Percentiles rank a stretch among this genome's conserved stretches.
These are phyloP conservation scores for Syngnathus scovelli DNA, from an alignment of 2,113 vertebrate genomes.

Conservation along the genomic window DNA sequence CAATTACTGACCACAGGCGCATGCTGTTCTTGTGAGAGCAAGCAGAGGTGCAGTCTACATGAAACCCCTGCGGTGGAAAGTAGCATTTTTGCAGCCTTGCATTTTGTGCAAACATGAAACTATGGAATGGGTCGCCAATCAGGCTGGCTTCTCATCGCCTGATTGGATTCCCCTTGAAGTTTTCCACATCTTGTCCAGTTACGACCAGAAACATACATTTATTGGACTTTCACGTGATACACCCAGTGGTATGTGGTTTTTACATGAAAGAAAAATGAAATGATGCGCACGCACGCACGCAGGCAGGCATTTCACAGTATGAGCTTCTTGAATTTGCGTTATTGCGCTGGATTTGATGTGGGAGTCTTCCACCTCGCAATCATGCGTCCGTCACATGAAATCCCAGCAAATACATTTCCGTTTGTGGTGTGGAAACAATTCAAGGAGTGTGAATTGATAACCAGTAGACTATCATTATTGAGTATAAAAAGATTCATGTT, in stretches of 20 bases:
- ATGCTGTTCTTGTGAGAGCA: conserved; percentile 61
- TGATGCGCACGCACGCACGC: background rate
- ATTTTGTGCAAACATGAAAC: background rate
- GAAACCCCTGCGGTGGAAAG: conserved; percentile 47
- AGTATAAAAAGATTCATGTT: no score
- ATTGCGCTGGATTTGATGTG: no score
- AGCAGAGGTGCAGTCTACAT: conserved; percentile 33
- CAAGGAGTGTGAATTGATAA: background rate
- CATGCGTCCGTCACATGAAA: no score
- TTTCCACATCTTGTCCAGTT: background rate
- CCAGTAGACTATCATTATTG: background rate
- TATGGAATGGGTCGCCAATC: no score
- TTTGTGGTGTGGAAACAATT: background rate
- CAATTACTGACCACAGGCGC: conserved; percentile 67
- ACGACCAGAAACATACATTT: background rate
- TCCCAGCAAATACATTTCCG: no score
- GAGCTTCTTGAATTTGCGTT: no score
- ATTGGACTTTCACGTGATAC: background rate
- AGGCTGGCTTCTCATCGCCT: no score
- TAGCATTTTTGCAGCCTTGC: background rate
- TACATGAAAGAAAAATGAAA: background rate
- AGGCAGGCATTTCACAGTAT: no score
- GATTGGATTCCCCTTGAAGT: background rate
- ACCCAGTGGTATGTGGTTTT: background rate
- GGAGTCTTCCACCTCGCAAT: no score